These are phyloP conservation scores for Sus cebifrons DNA, from an alignment of 2,797 vertebrate species.

Conservation along the genomic window DNA sequence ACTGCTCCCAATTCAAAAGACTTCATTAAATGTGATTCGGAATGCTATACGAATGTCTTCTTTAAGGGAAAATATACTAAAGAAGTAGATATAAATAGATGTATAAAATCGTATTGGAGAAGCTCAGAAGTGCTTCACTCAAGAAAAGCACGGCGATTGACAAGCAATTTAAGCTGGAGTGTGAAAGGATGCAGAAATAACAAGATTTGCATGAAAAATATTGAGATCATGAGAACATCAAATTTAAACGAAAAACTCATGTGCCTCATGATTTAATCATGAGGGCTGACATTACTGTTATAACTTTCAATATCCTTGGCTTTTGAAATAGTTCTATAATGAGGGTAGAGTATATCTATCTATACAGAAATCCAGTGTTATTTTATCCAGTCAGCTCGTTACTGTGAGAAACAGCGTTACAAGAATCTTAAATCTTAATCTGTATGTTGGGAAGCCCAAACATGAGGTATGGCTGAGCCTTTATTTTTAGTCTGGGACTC, in stretches of 20 bases:
- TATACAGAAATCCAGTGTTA: conserved; percentile 87
- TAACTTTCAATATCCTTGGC: conserved; percentile 88
- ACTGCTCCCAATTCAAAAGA: conserved; percentile 83
- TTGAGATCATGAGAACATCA: conserved; percentile 92
- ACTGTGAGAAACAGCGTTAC: conserved; percentile 83
- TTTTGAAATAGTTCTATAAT: conserved; percentile 91
- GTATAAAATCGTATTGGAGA: conserved; percentile 89
- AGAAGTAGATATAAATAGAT: conserved; percentile 91
- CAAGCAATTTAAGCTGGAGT: conserved; percentile 91
- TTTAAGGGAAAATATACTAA: conserved; percentile 88
- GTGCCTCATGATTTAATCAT: conserved; percentile 93
- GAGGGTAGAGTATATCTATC: conserved; percentile 87
- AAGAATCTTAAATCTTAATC: conserved; percentile 84
- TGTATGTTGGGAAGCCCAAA: conserved; percentile 81
- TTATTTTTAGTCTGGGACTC: conserved; percentile 71
- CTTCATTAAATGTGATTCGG: conserved; percentile 85
- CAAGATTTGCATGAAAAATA: conserved; percentile 93
- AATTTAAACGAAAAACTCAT: conserved; percentile 90
- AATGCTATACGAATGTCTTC: conserved; percentile 85
- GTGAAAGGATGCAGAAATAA: conserved; percentile 93
- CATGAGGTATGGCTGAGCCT: conserved; percentile 64
- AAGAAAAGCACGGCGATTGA: conserved; percentile 90
- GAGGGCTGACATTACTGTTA: conserved; percentile 90
- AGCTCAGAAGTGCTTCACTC: conserved; percentile 88
- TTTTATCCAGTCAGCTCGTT: conserved; percentile 87